phyloP scores from a whole-genome alignment of 2,113 vertebrate genomes.

The Thunnus thynnus region DNA sequence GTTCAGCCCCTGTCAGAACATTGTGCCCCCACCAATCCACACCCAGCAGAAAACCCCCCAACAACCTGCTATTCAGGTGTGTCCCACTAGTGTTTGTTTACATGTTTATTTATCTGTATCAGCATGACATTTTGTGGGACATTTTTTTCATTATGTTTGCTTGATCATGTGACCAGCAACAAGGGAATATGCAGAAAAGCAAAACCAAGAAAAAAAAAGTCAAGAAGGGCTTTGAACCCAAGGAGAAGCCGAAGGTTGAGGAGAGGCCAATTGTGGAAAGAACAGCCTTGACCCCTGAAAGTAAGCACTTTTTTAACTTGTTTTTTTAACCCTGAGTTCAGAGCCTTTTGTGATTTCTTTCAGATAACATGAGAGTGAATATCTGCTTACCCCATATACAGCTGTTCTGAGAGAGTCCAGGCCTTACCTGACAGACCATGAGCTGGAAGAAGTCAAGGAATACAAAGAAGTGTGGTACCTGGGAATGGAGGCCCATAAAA shows the following conservation, averaged over 20 bases:
- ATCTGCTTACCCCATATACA: neutral
- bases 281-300: neutral
- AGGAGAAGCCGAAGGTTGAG: no score
- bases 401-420: slow-evolving; percentile 17
- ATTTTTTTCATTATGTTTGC: neutral
- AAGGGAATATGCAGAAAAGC: neutral
- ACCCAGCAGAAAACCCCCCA: neutral
- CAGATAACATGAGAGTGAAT: neutral
- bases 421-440: slow-evolving; percentile 8
- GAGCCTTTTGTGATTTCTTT: neutral
- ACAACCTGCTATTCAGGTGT: neutral
- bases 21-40: neutral
- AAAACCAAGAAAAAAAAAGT: neutral
- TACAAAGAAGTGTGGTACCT: slow-evolving; percentile 31
- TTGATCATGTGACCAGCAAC: neutral
- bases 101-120: neutral
- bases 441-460: slow-evolving; percentile 28
- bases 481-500: slow-evolving; percentile 14
- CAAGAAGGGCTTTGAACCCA: no score
- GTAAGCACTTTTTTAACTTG: neutral
- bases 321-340: neutral
- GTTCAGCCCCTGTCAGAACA: neutral
- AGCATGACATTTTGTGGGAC: neutral
- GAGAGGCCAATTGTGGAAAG: neutral
- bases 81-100: neutral